These are phyloP conservation scores for Morpho deidamia DNA, from an alignment of 2,888 invertebrate species.

Conservation along the genomic window DNA sequence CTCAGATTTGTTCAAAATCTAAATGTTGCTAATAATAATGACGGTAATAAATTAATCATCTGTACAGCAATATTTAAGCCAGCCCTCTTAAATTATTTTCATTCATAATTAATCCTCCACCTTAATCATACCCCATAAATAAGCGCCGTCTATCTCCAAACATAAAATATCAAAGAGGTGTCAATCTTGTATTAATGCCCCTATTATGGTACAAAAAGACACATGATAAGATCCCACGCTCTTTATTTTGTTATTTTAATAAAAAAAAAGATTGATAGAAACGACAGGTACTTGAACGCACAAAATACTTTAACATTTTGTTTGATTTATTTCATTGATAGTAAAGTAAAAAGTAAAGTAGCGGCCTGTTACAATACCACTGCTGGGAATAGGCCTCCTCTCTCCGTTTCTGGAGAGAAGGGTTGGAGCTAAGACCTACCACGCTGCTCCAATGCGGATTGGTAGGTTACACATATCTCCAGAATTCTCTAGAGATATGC, in stretches of 20 bases:
- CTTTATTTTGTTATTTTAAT: conserved; percentile 50
- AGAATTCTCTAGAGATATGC: too few relatives aligned
- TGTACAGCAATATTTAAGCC: neutral
- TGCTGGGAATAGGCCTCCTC: too few relatives aligned
- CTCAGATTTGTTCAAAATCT: too few relatives aligned
- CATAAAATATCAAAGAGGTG: conserved; percentile 52
- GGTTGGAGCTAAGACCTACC: too few relatives aligned
- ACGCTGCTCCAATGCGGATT: too few relatives aligned
- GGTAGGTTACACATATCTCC: too few relatives aligned
- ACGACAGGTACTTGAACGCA: conserved; percentile 38
- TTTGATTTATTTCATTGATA: too few relatives aligned
- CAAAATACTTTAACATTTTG: neutral
- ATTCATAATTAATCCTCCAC: neutral
- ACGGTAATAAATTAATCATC: too few relatives aligned
- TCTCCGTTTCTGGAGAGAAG: too few relatives aligned
- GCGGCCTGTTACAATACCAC: too few relatives aligned
- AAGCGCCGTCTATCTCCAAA: conserved; percentile 9
- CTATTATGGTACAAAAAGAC: conserved; percentile 36
- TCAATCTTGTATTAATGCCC: conserved; percentile 46
- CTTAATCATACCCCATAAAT: neutral
- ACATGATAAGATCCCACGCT: conserved; percentile 40
- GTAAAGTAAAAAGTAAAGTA: too few relatives aligned
- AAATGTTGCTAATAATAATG: too few relatives aligned
- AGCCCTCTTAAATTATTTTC: neutral
- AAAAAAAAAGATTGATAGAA: conserved; percentile 45